A percentile compares a stretch with the other conserved stretches of the same genome.
Conservation (phyloP, 64 coral and sea anemone genomes). For the Stylophora pistillata region DNA sequence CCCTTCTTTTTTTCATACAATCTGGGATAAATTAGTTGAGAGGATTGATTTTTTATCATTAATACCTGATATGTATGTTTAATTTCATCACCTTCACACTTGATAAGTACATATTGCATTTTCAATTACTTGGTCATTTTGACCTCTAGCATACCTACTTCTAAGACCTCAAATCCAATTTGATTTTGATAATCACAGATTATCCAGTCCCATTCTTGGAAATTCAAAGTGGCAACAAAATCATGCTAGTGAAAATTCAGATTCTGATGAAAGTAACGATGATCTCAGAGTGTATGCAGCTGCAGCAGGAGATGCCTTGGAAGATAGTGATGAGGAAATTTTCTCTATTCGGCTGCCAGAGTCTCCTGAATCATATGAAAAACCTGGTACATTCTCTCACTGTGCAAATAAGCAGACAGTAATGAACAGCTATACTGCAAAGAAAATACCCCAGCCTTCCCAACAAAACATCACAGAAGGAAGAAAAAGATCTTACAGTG, state of each 20-base stretch:
- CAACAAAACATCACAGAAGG: not conserved
- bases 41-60: no score
- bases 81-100: no score
- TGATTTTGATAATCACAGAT: not conserved
- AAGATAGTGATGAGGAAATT: conserved; percentile 73
- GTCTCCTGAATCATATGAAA: not conserved
- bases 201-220: not conserved
- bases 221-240: not conserved
- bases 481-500: not conserved
- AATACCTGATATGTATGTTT: no score
- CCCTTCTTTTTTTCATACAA: no score
- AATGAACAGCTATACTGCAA: not conserved
- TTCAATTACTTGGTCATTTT: no score
- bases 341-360: conserved; percentile 50
- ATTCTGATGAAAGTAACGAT: conserved; percentile 51
- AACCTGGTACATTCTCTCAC: not conserved
- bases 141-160: not conserved
- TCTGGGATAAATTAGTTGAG: no score
- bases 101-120: no score
- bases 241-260: conserved; percentile 15
- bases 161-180: not conserved
- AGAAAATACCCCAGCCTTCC: not conserved
- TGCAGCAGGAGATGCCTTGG: conserved; percentile 51
- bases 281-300: conserved; percentile 71
- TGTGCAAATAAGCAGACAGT: not conserved